A percentile compares a stretch with the other conserved stretches of the same genome.
Conservation (phyloP, 2,113 vertebrate species). For the Montifringilla adamsi region DNA sequence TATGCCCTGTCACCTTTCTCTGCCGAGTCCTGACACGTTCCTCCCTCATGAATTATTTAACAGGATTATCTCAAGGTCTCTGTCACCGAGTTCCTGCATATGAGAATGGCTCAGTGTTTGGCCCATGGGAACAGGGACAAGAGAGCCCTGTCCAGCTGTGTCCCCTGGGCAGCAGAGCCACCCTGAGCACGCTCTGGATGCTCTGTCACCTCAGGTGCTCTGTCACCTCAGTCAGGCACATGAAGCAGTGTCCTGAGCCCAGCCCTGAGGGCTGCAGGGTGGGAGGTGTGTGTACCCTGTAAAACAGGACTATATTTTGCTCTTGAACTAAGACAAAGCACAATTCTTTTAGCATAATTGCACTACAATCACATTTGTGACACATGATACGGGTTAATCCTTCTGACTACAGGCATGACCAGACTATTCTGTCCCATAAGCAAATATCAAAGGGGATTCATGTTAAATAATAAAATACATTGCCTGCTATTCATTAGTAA, state of each 20-base stretch:
- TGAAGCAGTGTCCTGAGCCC: neutral
- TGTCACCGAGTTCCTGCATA: neutral
- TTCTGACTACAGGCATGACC: neutral
- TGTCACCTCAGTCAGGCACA: neutral
- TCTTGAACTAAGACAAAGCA: neutral
- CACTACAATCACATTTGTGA: neutral
- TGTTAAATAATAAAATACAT: neutral
- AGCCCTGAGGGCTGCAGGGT: neutral
- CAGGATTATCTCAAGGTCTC: neutral
- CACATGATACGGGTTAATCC: neutral
- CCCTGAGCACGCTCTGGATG: rapidly evolving
- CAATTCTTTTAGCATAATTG: neutral
- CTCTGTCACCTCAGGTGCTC: neutral
- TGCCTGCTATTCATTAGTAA: neutral
- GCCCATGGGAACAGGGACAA: neutral
- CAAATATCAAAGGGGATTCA: neutral
- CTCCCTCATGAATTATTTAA: neutral
- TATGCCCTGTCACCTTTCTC: neutral
- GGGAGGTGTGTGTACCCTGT: neutral
- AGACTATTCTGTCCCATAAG: neutral
- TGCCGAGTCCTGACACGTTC: neutral
- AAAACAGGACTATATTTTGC: neutral
- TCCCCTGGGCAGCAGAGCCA: neutral
- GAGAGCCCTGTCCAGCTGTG: rapidly evolving
- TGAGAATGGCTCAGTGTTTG: neutral